phyloP scores from a whole-genome alignment of 92 coral and sea anemone species.

The Bergia puertoricense region DNA sequence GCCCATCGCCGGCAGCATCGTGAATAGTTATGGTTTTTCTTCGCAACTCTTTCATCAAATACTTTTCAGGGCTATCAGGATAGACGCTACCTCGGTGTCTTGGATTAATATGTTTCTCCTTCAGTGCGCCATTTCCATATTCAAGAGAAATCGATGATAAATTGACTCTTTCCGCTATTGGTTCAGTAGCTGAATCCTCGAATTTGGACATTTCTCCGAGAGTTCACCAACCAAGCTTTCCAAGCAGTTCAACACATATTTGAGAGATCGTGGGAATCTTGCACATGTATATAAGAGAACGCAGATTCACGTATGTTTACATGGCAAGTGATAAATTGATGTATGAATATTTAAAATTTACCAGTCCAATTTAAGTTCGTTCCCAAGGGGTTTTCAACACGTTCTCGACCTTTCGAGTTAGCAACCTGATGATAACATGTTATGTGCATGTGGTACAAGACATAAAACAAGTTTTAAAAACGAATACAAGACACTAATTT shows the following conservation, averaged over 20 bases:
- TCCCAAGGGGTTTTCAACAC: not conserved
- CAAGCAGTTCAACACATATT: not conserved
- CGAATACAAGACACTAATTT: too few species aligned
- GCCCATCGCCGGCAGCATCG: slow-evolving; percentile 31
- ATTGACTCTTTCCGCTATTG: not conserved
- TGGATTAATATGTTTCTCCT: not conserved
- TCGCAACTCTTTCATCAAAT: slow-evolving; percentile 26
- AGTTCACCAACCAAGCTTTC: not conserved
- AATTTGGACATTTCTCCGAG: not conserved
- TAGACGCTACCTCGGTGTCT: not conserved
- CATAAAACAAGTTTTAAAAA: not conserved
- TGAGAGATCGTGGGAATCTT: not conserved
- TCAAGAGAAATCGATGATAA: not conserved
- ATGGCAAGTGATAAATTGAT: not conserved
- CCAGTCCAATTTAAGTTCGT: not conserved
- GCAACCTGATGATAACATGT: too few species aligned
- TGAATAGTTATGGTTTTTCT: slow-evolving; percentile 15
- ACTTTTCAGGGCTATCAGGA: slow-evolving; percentile 27
- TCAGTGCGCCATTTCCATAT: not conserved
- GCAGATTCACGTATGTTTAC: too few species aligned
- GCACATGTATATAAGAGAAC: not conserved
- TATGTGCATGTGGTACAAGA: too few species aligned
- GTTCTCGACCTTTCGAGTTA: not conserved
- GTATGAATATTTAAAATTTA: not conserved
- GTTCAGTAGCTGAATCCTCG: not conserved